Base-by-base conservation (phyloP, 2,113 vertebrate genomes). In the Nyctereutes procyonoides region DNA sequence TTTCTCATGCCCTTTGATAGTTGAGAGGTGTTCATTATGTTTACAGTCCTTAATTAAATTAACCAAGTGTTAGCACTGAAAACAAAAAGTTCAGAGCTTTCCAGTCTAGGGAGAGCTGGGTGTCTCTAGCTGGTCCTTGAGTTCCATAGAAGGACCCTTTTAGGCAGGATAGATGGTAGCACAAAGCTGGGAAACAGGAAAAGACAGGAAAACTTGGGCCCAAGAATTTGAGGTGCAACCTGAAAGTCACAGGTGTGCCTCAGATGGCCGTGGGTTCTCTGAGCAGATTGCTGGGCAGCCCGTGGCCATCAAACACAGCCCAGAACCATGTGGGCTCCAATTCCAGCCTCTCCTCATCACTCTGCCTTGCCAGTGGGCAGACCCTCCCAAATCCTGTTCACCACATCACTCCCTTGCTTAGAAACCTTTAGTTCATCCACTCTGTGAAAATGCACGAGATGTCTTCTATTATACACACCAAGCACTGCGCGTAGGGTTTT, bases 1-100 rank as follows among this genome's bases (percentile, higher is more conserved):
- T 95, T 92, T 82, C 80, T 90, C 87, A 86, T 8, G 22, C 12
- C 69, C 69, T 96, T 87, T 87, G 84, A n/a, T 53, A 87, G 60
- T n/a, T 74, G 84, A 87, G 62, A 76, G 10, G 53, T 76, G 30
- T 32, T 51, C 26, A 0, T 63, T 71, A 88, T 71, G 56, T 84
- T 74, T 38, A 15, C 8, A 28, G 74, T 5, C 58, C 32, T 96
- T 92, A 95, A 85, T 88, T 95, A 96, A 87, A 63, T 38, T 55
- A 74, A 76, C 5, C n/a, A 55, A 90, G 62, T 55, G 30, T 92
- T 95, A 43, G 24, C 26, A 8, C 2, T 80, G 80, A 71, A 79
- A 71, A 63, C 28, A 84, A 74, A 62, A 82, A 62, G 51, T n/a
- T 93, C 80, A 38, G 53, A 76, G 63, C 19, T 16, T 90, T 35